Conservation (phyloP, 2,113 vertebrate genomes). For the Penelope pileata region DNA sequence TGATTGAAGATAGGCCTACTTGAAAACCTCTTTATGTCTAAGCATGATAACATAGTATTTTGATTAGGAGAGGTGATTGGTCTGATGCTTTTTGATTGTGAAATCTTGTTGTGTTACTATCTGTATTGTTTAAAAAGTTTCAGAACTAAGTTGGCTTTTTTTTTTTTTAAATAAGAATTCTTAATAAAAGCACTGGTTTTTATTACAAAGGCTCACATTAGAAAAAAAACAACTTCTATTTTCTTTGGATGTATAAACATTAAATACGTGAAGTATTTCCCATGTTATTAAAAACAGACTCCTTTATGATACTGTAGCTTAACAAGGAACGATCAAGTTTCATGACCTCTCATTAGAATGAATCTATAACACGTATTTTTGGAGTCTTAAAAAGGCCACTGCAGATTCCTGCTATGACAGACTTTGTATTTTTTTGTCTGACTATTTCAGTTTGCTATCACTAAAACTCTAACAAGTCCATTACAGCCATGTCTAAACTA, state of each 20-base stretch:
- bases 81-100: neutral
- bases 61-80: neutral
- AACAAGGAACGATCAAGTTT: neutral
- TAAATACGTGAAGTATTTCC: neutral
- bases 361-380: neutral
- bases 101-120: neutral
- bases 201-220: neutral
- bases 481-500: neutral
- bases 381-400: neutral
- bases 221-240: neutral
- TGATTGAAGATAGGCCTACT: neutral
- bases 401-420: neutral
- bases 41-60: neutral
- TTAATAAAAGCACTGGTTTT: neutral
- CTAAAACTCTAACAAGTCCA: neutral
- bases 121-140: neutral
- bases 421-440: neutral
- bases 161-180: neutral
- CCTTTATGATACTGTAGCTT: neutral
- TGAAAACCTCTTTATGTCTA: neutral
- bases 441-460: neutral
- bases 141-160: accelerated
- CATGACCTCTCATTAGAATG: neutral
- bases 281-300: neutral
- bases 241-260: neutral